Conservation (phyloP, 2,113 vertebrate genomes). For the Pantherophis guttatus region DNA sequence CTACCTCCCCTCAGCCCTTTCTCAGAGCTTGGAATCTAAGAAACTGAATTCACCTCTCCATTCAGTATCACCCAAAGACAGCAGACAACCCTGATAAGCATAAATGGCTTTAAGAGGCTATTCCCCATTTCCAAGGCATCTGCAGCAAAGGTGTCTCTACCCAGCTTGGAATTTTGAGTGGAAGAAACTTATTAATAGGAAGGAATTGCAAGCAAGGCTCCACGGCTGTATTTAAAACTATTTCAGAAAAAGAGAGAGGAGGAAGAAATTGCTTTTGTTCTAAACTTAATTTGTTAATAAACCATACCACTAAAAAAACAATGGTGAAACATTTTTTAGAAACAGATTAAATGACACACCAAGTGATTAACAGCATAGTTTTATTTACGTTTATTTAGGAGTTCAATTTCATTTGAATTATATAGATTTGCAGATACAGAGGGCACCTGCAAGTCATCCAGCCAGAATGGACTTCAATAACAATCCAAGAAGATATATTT, state of each 20-base stretch:
- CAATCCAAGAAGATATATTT: constrained; percentile 44
- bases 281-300: constrained; percentile 1
- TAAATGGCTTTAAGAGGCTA: background rate
- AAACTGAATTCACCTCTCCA: background rate
- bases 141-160: background rate
- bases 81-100: background rate
- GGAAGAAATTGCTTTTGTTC: background rate
- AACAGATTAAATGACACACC: constrained; percentile 21
- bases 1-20: constrained; percentile 1
- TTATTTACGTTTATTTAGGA: background rate
- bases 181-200: background rate
- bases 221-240: background rate
- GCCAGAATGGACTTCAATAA: constrained; percentile 37
- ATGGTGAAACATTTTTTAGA: constrained; percentile 14
- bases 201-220: too few relatives aligned
- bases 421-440: constrained; percentile 2
- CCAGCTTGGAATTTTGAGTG: background rate
- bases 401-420: background rate
- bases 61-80: background rate
- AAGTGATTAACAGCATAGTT: background rate
- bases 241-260: background rate
- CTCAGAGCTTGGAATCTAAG: background rate
- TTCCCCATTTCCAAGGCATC: background rate
- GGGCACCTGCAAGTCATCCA: background rate
- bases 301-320: constrained; percentile 26